Conservation (phyloP, 2,113 vertebrate genomes). For the Cygnus atratus region DNA sequence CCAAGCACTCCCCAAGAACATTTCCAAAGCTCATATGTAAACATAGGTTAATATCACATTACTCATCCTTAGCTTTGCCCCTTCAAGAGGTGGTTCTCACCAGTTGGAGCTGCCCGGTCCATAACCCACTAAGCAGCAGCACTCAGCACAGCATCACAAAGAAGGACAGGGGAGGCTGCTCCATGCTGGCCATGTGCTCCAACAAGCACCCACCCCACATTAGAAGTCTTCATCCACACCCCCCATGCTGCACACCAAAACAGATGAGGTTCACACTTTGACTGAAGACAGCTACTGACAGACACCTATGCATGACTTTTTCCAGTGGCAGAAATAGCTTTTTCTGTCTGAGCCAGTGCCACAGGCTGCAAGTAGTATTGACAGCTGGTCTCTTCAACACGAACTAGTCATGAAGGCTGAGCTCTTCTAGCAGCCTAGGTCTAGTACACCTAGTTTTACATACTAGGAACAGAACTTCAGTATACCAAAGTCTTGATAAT, state of each 20-base stretch:
- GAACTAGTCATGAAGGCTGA: rapidly evolving
- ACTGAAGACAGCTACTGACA: background rate
- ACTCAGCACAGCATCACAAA: background rate
- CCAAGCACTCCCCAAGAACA: background rate
- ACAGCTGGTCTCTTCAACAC: background rate
- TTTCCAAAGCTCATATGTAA: background rate
- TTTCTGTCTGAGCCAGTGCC: background rate
- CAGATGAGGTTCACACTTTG: background rate
- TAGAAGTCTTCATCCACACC: background rate
- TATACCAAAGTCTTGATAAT: background rate
- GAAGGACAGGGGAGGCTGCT: background rate
- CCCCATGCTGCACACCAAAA: background rate
- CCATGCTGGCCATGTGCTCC: rapidly evolving
- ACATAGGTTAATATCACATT: rapidly evolving
- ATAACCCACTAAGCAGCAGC: background rate
- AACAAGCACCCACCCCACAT: background rate
- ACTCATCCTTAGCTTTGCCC: background rate
- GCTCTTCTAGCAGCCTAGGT: background rate
- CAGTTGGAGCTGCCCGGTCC: background rate
- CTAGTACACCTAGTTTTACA: background rate
- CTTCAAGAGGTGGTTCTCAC: background rate
- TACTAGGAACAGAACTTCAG: background rate
- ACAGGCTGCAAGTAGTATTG: rapidly evolving
- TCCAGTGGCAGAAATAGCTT: background rate
- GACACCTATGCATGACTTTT: rapidly evolving